Percentiles rank a stretch among this genome's conserved stretches.
These are phyloP conservation scores for Laterallus jamaicensis DNA, from an alignment of 2,113 vertebrate species.

Conservation along the genomic window DNA sequence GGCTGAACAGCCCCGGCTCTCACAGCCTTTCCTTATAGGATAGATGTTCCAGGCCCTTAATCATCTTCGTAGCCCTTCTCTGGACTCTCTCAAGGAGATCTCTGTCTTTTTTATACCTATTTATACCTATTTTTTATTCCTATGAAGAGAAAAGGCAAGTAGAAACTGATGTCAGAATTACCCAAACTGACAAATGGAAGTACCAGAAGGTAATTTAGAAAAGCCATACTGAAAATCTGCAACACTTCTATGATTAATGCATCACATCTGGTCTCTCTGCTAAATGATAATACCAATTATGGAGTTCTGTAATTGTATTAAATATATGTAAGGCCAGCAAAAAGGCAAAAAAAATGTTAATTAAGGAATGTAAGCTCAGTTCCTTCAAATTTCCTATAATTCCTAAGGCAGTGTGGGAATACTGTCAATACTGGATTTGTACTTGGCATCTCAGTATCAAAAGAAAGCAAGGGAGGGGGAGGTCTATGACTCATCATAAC, in stretches of 20 bases:
- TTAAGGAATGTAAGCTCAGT: background rate
- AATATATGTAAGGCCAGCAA: background rate
- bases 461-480: background rate
- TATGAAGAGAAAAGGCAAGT: background rate
- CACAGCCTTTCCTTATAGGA: too few species aligned
- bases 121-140: background rate
- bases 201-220: conserved; percentile 15
- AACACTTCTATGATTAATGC: background rate
- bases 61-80: too few species aligned
- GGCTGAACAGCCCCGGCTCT: too few species aligned
- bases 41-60: too few species aligned
- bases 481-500: background rate
- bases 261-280: background rate
- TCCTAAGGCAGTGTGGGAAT: background rate
- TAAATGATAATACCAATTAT: background rate
- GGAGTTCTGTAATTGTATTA: background rate
- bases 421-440: background rate
- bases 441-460: background rate
- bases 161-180: background rate
- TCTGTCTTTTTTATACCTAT: too few species aligned
- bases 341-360: background rate
- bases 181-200: background rate
- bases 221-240: background rate
- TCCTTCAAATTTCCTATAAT: background rate
- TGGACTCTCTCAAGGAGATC: too few species aligned